Base-by-base conservation (phyloP, 2,113 vertebrate genomes). In the Ophthalmotilapia sp. region DNA sequence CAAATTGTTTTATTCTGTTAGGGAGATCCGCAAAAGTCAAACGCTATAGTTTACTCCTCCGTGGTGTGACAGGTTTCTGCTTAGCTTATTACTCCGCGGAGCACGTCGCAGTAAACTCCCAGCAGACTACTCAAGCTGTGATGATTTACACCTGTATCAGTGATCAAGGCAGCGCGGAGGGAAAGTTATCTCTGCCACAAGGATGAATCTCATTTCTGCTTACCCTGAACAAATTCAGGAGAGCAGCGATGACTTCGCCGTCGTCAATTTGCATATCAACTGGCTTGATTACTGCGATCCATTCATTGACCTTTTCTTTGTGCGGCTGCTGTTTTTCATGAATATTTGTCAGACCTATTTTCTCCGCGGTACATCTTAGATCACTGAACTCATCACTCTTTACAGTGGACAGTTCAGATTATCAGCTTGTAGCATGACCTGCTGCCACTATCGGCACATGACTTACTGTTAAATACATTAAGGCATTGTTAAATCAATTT, bases 281-380 rank as follows among this genome's bases (percentile, higher is more conserved):
- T 40, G n/a, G 21, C 33, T 81, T 88, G 70, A 91, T 90, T 86
- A 89, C 83, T 77, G 79, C 38, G 89, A 58, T 75, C 77, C 75
- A 68, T 81, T 93, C 79, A 45, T 60, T 88, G 89, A 92, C 93
- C 87, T 94, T 94, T 91, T 83, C 89, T 38, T 81, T 13, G 4
- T 21, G 53, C 47, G 3, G 54, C 79, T 29, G 62, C 79, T 21
- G 13, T 40, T 36, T 53, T 68, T 86, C 70, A 75, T 91, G 89
- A 92, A 93, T 91, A 94, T 90, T 84, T 86, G 58, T 88, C 84
- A 85, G 31, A 77, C 58, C 49, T 42, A 3, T 88, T 90, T 84
- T 88, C 77, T 87, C 38, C 38, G n/a, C 21, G 13, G 12, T 83
- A 47, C 29, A 62, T 54, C 53, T 86, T 26, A 29, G n/a, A 80